phyloP scores from a whole-genome alignment of 2,797 vertebrate genomes.

The Galago senegalensis region DNA sequence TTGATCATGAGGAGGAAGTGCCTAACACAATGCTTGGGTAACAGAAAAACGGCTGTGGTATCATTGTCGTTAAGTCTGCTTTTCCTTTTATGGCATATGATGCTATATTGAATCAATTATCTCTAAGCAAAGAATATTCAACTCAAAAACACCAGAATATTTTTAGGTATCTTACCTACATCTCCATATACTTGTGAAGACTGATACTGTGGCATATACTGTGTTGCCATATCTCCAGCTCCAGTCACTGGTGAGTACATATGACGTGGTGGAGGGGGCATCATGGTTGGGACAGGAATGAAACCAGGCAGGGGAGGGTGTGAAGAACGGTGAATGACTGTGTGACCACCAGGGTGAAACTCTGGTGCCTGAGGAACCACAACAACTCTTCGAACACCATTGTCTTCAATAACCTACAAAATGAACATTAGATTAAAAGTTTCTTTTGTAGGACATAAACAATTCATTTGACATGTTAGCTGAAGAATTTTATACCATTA shows the following conservation, averaged over 20 bases:
- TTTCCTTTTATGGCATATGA: conserved; percentile 43
- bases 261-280: conserved; percentile 94
- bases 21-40: neutral
- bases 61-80: neutral
- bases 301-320: conserved; percentile 96
- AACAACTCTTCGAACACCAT: conserved; percentile 97
- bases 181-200: conserved; percentile 97
- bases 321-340: conserved; percentile 95
- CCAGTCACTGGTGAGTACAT: conserved; percentile 95
- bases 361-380: conserved; percentile 98
- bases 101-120: neutral
- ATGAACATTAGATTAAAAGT: conserved; percentile 62
- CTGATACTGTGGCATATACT: conserved; percentile 98
- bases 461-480: conserved; percentile 40
- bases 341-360: conserved; percentile 96
- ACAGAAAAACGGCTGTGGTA: neutral
- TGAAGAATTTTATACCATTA: conserved; percentile 24
- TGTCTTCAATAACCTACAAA: conserved; percentile 97
- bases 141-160: neutral
- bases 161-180: conserved; percentile 92
- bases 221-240: conserved; percentile 94
- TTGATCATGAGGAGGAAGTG: neutral
- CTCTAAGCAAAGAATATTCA: conserved; percentile 26
- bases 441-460: neutral
- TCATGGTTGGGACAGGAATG: conserved; percentile 97